A percentile compares a stretch with the other conserved stretches of the same genome.
Evolutionary conservation across 2,797 vertebrate species (phyloP).

Genomic region (Eulemur rubriventer): DNA sequence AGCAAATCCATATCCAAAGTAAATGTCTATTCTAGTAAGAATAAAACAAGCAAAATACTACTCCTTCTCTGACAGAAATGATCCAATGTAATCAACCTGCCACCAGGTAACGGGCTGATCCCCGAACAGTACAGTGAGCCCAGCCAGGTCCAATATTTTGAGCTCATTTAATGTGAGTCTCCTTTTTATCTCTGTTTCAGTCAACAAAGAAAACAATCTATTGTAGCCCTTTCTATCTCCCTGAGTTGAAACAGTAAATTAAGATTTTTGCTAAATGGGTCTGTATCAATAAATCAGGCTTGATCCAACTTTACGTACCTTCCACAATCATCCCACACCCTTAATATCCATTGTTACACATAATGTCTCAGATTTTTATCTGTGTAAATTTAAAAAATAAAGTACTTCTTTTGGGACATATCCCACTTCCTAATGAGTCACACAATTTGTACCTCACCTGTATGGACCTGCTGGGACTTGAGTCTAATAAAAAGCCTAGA

Average conservation of each 20-base stretch:
- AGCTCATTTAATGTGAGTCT: neutral
- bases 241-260: neutral
- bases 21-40: neutral
- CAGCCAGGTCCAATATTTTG: neutral
- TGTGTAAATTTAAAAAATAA: neutral
- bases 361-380: neutral
- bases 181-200: neutral
- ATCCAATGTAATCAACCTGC: neutral
- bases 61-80: neutral
- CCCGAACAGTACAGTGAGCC: accelerated
- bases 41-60: neutral
- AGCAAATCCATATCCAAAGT: neutral
- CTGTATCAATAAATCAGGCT: neutral
- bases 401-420: neutral
- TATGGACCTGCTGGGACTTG: neutral
- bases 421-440: neutral
- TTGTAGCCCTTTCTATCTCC: neutral
- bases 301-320: neutral
- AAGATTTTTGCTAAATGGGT: neutral
- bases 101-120: neutral
- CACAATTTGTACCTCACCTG: neutral
- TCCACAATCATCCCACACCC: neutral
- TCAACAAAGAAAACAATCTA: neutral
- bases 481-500: neutral
- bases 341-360: neutral